Percentiles rank a stretch among this genome's conserved stretches.
These are phyloP conservation scores for Phrynocephalus vlangalii DNA, from an alignment of 2,797 vertebrate species.

Conservation along the genomic window DNA sequence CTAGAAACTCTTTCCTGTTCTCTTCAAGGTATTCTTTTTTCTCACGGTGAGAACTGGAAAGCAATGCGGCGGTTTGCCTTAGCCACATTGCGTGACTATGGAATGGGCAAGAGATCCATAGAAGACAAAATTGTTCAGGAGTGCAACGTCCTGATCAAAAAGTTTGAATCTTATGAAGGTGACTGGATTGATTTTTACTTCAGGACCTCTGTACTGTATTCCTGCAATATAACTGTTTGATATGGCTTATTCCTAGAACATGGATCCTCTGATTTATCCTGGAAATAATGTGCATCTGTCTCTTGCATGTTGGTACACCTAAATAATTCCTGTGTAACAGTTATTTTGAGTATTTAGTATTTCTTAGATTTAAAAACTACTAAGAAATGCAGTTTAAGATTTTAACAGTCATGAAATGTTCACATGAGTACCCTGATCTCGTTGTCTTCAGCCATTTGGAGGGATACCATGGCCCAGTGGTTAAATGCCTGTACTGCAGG, in stretches of 20 bases:
- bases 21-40: constrained; percentile 53
- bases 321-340: not conserved
- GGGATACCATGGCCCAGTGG: too few species aligned
- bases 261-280: not conserved
- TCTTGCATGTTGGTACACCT: not conserved
- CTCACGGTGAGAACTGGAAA: constrained; percentile 64
- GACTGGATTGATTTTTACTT: not conserved
- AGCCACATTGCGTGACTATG: constrained; percentile 51
- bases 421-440: not conserved
- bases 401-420: not conserved
- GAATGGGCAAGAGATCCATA: constrained; percentile 54
- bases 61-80: constrained; percentile 65
- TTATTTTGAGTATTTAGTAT: not conserved
- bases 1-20: not conserved
- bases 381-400: too few species aligned
- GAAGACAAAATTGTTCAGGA: constrained; percentile 62
- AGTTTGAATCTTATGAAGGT: constrained; percentile 58
- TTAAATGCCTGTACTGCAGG: too few species aligned
- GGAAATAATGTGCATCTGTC: not conserved
- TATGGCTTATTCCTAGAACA: too few species aligned
- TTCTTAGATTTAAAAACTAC: too few species aligned
- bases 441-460: not conserved
- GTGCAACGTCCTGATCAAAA: constrained; percentile 48
- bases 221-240: too few species aligned
- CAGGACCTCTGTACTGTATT: too few species aligned